Percentiles rank a stretch among this genome's conserved stretches.
These are phyloP conservation scores for Cossypha niveicapilla DNA, from an alignment of 2,797 vertebrate genomes.

Conservation along the genomic window DNA sequence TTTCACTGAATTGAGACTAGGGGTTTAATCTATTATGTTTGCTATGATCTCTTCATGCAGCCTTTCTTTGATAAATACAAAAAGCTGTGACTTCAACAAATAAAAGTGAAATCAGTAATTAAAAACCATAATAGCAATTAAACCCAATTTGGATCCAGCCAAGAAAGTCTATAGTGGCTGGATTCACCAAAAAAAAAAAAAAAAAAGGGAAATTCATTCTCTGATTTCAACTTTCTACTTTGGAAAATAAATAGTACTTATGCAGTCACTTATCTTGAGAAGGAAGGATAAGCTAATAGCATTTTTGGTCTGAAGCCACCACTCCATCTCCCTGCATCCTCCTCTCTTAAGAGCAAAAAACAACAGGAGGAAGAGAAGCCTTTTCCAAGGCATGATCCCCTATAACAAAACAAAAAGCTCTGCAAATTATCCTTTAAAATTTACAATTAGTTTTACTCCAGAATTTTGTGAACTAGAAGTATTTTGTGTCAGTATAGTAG, in stretches of 20 bases:
- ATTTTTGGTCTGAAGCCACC: not conserved
- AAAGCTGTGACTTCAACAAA: not conserved
- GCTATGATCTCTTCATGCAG: not conserved
- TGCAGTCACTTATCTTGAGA: not conserved
- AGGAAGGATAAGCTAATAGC: not conserved
- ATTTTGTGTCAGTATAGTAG: not conserved
- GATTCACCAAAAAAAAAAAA: not conserved
- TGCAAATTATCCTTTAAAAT: not conserved
- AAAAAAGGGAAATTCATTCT: not conserved
- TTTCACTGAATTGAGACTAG: not conserved
- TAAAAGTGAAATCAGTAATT: constrained; percentile 3
- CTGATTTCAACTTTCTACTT: not conserved
- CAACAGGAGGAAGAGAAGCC: not conserved
- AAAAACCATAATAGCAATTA: not conserved
- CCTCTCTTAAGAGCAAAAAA: not conserved
- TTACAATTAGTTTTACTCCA: not conserved
- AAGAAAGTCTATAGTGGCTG: not conserved
- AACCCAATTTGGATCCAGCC: not conserved
- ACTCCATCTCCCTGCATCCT: not conserved
- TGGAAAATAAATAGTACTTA: not conserved
- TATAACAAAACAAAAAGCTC: not conserved
- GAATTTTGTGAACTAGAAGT: not conserved
- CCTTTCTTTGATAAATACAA: not conserved
- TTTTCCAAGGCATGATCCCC: not conserved
- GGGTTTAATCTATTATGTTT: not conserved